phyloP scores from a whole-genome alignment of 2,888 invertebrate genomes.

The Callyntrura guangdongensis region DNA sequence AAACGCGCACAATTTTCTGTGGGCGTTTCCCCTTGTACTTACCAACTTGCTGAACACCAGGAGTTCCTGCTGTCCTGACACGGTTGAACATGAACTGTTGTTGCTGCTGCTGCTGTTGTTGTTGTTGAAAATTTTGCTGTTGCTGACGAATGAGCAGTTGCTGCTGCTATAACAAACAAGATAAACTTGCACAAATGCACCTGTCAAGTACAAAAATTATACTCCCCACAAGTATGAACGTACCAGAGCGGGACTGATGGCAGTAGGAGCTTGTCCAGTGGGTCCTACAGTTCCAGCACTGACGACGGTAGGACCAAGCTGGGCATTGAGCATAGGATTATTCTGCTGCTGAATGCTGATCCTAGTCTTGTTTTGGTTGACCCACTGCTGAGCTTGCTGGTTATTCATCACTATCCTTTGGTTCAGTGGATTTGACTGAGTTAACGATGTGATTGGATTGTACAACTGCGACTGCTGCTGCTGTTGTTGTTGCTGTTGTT shows the following conservation, averaged over 20 bases:
- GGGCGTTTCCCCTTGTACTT: too few relatives aligned
- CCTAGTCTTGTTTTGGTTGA: constrained; percentile 67
- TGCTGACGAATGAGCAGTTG: constrained; percentile 63
- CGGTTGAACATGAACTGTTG: constrained; percentile 66
- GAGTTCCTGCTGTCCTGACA: constrained; percentile 14
- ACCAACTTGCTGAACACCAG: constrained; percentile 68
- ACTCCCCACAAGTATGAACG: neutral
- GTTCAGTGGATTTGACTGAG: constrained; percentile 71
- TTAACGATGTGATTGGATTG: constrained; percentile 45
- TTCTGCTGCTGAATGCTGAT: constrained; percentile 88
- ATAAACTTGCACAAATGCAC: neutral
- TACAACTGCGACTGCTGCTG: constrained; percentile 72
- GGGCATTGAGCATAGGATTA: constrained; percentile 96
- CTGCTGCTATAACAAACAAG: constrained; percentile 68
- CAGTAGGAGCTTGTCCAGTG: constrained; percentile 34
- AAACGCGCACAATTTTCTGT: too few relatives aligned
- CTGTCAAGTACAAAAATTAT: neutral
- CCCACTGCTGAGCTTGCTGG: constrained; percentile 58
- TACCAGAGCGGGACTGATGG: constrained; percentile 30
- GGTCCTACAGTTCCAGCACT: constrained; percentile 72
- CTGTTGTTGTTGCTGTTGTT: constrained; percentile 86
- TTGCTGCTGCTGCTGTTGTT: constrained; percentile 55
- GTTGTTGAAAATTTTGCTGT: constrained; percentile 68
- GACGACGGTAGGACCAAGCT: constrained; percentile 87
- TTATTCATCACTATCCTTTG: constrained; percentile 73